These are phyloP conservation scores for Macquaria ambigua DNA, from an alignment of 2,113 vertebrate genomes.

Conservation along the genomic window DNA sequence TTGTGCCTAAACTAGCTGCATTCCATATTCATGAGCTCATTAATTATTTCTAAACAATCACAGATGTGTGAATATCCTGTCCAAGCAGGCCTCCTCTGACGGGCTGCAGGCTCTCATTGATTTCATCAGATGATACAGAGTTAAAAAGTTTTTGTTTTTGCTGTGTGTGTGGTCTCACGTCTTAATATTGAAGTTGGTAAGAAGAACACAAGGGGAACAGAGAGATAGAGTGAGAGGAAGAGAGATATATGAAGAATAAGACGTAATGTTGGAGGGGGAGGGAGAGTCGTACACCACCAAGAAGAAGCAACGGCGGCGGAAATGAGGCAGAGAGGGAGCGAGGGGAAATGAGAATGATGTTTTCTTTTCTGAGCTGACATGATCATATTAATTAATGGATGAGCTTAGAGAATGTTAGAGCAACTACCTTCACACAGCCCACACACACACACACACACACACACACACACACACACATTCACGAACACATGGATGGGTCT, in stretches of 20 bases:
- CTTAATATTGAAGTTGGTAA: slow-evolving; percentile 36
- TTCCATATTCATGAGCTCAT: slow-evolving; percentile 67
- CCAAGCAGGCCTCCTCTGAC: slow-evolving; percentile 24
- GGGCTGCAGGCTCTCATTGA: slow-evolving; percentile 2
- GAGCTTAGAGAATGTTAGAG: slow-evolving; percentile 66
- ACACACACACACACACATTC: slow-evolving; percentile 10
- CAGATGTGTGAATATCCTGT: slow-evolving; percentile 35
- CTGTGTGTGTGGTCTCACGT: background rate
- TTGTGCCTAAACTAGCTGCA: slow-evolving; percentile 21
- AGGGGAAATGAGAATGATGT: slow-evolving; percentile 60
- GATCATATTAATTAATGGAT: slow-evolving; percentile 77
- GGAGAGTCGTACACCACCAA: background rate
- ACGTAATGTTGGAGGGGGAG: slow-evolving; percentile 3
- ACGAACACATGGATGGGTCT: slow-evolving; percentile 66
- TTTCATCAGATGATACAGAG: background rate
- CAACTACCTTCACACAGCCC: slow-evolving; percentile 43
- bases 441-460: slow-evolving; percentile 28
- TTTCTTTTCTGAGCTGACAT: slow-evolving; percentile 74
- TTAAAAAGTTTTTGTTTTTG: slow-evolving; percentile 17
- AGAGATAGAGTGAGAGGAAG: background rate
- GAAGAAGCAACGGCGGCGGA: slow-evolving; percentile 6
- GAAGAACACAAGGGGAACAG: background rate
- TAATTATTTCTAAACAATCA: slow-evolving; percentile 66
- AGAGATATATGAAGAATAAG: slow-evolving; percentile 10
- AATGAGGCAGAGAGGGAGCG: slow-evolving; percentile 26